phyloP scores from a whole-genome alignment of 64 coral and sea anemone species.

The Orbicella faveolata region DNA sequence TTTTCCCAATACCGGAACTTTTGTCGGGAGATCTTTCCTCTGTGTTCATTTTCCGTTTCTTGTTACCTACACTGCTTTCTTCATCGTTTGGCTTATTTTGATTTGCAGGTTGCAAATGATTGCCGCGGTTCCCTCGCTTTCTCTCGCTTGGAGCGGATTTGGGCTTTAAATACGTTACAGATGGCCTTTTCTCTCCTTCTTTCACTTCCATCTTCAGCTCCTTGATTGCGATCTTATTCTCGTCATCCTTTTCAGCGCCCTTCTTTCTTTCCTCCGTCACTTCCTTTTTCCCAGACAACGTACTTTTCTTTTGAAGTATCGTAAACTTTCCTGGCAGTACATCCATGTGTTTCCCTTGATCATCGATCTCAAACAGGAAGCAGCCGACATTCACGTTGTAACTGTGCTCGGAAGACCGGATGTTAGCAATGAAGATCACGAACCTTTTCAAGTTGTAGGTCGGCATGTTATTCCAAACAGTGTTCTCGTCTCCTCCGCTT shows the following conservation, averaged over 20 bases:
- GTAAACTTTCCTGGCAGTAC: constrained; percentile 1
- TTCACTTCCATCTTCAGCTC: not conserved
- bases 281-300: not conserved
- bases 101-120: not conserved
- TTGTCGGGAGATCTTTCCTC: too few relatives aligned
- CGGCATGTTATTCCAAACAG: constrained; percentile 67
- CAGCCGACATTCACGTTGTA: constrained; percentile 37
- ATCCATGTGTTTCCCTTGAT: not conserved
- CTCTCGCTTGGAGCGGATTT: not conserved
- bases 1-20: too few relatives aligned
- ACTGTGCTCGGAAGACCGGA: not conserved
- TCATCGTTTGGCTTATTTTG: not conserved
- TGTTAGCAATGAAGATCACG: constrained; percentile 59
- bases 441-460: constrained; percentile 58
- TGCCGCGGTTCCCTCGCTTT: not conserved
- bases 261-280: not conserved
- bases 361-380: constrained; percentile 57
- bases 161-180: not conserved
- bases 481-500: constrained; percentile 70
- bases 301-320: not conserved
- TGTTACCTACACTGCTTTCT: not conserved
- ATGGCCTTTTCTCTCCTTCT: not conserved
- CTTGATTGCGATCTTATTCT: not conserved
- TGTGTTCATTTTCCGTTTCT: too few relatives aligned
- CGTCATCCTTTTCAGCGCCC: not conserved